Conservation (phyloP, 2,797 vertebrate species). For the Rachycentron canadum region DNA sequence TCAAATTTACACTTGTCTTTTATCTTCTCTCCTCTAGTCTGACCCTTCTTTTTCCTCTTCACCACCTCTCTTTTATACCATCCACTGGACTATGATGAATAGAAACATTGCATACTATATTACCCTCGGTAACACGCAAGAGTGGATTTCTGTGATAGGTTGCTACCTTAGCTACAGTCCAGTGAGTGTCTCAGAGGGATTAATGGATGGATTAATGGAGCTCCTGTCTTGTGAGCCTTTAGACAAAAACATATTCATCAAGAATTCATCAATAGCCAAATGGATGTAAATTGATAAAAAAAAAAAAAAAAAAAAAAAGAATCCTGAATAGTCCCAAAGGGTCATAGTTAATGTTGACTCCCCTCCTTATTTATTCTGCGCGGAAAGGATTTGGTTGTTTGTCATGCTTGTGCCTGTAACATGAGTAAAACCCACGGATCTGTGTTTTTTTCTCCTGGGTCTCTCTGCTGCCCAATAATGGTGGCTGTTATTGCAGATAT, state of each 20-base stretch:
- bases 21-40: conserved; percentile 18
- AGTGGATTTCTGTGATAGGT: conserved; percentile 31
- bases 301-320: no score
- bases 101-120: conserved; percentile 38
- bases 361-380: conserved; percentile 26
- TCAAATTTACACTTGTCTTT: conserved; percentile 31
- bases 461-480: not conserved
- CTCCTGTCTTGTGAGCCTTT: conserved; percentile 29
- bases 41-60: not conserved
- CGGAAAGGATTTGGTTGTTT: conserved; percentile 22
- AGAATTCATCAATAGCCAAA: conserved; percentile 37
- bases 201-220: conserved; percentile 26
- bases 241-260: conserved; percentile 41
- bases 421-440: conserved; percentile 15
- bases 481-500: conserved; percentile 18
- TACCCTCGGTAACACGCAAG: conserved; percentile 33
- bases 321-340: conserved; percentile 19
- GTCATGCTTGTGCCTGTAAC: conserved; percentile 2
- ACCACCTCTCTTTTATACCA: not conserved
- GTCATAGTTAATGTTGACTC: conserved; percentile 30
- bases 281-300: conserved; percentile 26
- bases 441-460: conserved; percentile 13
- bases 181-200: conserved; percentile 30
- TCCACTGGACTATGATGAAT: conserved; percentile 36
- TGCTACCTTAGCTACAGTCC: conserved; percentile 20